phyloP scores from a whole-genome alignment of 1,140 invertebrate genomes.

The Drosophila nebulosa region DNA sequence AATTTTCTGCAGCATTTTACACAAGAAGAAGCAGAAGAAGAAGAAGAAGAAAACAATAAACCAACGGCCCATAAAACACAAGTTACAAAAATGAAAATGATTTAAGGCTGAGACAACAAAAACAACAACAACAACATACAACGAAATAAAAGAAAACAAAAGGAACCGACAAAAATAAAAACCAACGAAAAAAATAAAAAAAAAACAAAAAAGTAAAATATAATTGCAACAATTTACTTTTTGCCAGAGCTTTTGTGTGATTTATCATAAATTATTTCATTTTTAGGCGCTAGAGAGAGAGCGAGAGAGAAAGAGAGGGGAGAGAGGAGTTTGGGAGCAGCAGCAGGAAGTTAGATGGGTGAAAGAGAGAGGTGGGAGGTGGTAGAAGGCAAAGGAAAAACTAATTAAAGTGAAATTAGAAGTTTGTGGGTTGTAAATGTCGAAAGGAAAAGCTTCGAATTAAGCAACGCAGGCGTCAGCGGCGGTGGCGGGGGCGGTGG shows the following conservation, averaged over 20 bases:
- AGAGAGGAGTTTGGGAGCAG: background rate
- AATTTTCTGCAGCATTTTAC: slow-evolving; percentile 63
- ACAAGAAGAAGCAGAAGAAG: background rate
- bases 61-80: slow-evolving; percentile 76
- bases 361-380: background rate
- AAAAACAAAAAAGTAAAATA: background rate
- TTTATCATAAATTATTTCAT: slow-evolving; percentile 2
- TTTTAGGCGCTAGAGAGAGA: background rate
- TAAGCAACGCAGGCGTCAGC: background rate
- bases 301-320: background rate
- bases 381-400: background rate
- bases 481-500: no score
- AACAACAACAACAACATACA: background rate
- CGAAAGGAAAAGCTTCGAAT: background rate
- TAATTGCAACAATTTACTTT: slow-evolving; percentile 3
- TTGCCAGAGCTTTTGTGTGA: slow-evolving; percentile 1
- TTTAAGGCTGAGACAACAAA: slow-evolving; percentile 41
- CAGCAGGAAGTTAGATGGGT: background rate
- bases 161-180: background rate
- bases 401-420: slow-evolving; percentile 2
- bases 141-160: background rate
- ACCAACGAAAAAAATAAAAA: background rate
- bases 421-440: background rate
- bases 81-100: slow-evolving; percentile 76
- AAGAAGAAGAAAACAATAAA: slow-evolving; percentile 73